Conservation (phyloP, 1,140 invertebrate species). For the Apis mellifera region DNA sequence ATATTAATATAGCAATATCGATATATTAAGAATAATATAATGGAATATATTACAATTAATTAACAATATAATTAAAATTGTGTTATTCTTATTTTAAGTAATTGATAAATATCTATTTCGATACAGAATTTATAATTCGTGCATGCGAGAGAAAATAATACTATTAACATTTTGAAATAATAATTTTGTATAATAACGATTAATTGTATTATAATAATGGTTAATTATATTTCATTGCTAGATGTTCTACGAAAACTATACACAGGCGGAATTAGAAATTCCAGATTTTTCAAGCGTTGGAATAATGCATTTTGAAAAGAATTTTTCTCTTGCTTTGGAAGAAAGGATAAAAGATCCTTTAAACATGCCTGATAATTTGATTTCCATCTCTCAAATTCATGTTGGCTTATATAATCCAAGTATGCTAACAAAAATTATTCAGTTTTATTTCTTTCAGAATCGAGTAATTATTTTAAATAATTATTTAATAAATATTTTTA, state of each 20-base stretch:
- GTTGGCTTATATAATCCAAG: conserved; percentile 88
- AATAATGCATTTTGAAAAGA: conserved; percentile 86
- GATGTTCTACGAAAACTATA: conserved; percentile 79
- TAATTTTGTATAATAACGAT: not conserved
- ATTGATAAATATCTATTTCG: too few species aligned
- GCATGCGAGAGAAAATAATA: too few species aligned
- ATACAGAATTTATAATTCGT: too few species aligned
- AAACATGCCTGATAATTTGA: conserved; percentile 76
- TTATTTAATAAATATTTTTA: too few species aligned
- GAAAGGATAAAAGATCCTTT: conserved; percentile 80
- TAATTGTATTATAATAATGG: not conserved
- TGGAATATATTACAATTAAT: too few species aligned
- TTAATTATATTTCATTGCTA: conserved; percentile 57
- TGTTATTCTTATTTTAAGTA: too few species aligned
- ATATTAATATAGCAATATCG: too few species aligned
- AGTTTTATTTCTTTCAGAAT: too few species aligned
- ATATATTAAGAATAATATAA: too few species aligned
- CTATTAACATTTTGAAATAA: too few species aligned
- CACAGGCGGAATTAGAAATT: conserved; percentile 84
- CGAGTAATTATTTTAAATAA: too few species aligned
- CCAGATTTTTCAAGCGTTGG: conserved; percentile 80
- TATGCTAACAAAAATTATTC: conserved; percentile 66
- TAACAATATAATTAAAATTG: too few species aligned
- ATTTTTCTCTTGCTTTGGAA: conserved; percentile 88
- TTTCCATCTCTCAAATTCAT: conserved; percentile 84